Evolutionary conservation across 2,113 vertebrate species (phyloP), one percentile per base, ranked within the genome.

Genomic region (Glaucomys volans): DNA sequence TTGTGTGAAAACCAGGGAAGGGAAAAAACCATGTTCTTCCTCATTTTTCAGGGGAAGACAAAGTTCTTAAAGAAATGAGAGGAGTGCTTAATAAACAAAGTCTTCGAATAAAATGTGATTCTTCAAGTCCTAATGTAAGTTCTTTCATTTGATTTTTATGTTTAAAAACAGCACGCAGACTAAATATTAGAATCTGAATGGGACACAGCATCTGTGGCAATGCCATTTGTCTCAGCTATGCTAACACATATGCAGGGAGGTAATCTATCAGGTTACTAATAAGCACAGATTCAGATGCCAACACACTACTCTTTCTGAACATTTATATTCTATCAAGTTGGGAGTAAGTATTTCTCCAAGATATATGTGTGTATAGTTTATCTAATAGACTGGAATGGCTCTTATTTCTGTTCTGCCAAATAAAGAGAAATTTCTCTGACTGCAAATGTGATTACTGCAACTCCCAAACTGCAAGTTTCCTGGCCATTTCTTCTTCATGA

Each of bases 271-370:
- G 42, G 72, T 62, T 47, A 94, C 81, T 89, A 94, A 95, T 72
- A 91, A 89, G 90, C 74, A 94, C 22, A 91, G 54, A 81, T n/a
- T 82, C 88, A 59, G 54, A 77, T 11, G 90, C 83, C 87, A 97
- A 85, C 72, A 59, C 72, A 74, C 80, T 66, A 28, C 71, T 96
- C 95, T 47, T 50, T 67, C 24, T 59, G 32, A 94, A 72, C 86
- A 95, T 91, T 96, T 83, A 87, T 32, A 91, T 52, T 84, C 93
- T 84, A 85, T 59, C 94, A 17, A 76, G 47, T 82, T 42, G 69
- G 74, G 85, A 96, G 22, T 32, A 72, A 72, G 80, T 74, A 91
- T 87, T 97, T 97, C 97, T 91, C 64, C 87, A 94, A 97, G 92
- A 97, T 44, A 8, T 66, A 83, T 93, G 40, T 81, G 87, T 67